A percentile compares a stretch with the other conserved stretches of the same genome.
Conservation (phyloP, 2,797 vertebrate species). For the Falco cherrug region DNA sequence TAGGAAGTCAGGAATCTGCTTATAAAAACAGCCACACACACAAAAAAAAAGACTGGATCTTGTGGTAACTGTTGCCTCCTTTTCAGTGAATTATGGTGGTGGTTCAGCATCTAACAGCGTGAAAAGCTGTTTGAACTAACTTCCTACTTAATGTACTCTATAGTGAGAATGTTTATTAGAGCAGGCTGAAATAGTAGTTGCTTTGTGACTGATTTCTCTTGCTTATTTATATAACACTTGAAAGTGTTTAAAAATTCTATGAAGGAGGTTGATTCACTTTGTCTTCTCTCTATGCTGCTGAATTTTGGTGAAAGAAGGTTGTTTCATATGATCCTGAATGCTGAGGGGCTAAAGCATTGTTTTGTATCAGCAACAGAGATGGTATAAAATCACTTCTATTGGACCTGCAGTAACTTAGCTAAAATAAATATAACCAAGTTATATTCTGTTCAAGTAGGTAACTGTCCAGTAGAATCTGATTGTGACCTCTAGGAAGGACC, state of each 20-base stretch:
- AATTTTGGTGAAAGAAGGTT: background rate
- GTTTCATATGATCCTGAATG: background rate
- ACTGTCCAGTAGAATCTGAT: background rate
- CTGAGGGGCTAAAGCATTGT: background rate
- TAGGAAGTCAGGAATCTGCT: background rate
- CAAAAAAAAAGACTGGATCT: background rate
- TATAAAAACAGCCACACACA: background rate
- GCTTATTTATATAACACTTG: slow-evolving; percentile 13
- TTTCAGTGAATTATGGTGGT: background rate
- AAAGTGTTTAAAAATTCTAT: background rate
- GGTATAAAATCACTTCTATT: background rate
- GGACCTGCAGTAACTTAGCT: background rate
- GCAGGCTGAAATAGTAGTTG: background rate
- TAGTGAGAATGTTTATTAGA: background rate
- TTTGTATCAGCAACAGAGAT: background rate
- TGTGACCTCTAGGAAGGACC: background rate
- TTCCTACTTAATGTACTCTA: background rate
- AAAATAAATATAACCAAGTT: slow-evolving; percentile 11
- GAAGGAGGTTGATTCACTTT: background rate
- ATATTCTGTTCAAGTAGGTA: background rate
- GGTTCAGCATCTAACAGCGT: background rate
- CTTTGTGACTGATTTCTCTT: slow-evolving; percentile 33
- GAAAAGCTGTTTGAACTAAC: background rate
- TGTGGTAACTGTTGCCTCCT: background rate
- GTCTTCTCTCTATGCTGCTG: background rate